phyloP scores from a whole-genome alignment of 2,888 invertebrate genomes.

The Eupsilia transversa region DNA sequence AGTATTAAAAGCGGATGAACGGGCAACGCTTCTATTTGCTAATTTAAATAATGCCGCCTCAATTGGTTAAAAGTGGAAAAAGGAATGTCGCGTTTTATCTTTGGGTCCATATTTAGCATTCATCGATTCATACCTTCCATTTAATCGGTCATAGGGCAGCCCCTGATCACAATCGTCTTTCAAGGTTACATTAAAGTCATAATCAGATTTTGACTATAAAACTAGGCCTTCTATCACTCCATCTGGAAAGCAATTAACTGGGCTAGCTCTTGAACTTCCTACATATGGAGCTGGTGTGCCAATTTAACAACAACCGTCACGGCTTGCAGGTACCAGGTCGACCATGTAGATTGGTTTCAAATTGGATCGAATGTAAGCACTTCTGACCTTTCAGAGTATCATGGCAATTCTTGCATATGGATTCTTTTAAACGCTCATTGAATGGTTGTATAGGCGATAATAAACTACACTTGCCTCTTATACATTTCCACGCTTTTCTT shows the following conservation, averaged over 20 bases:
- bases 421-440: no score
- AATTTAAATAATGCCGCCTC: background rate
- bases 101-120: background rate
- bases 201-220: background rate
- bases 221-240: background rate
- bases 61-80: background rate
- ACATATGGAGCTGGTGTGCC: conserved; percentile 20
- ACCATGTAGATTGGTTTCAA: conserved; percentile 51
- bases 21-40: background rate
- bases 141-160: background rate
- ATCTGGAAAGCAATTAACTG: conserved; percentile 27
- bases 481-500: no score
- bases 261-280: background rate
- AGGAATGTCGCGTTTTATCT: background rate
- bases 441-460: no score
- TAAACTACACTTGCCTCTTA: no score
- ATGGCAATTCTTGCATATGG: no score
- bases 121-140: background rate
- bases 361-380: conserved; percentile 38
- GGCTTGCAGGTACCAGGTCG: conserved; percentile 31
- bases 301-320: conserved; percentile 48
- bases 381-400: background rate
- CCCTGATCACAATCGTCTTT: background rate
- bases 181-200: background rate
- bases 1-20: background rate